These are phyloP conservation scores for Drosophila percnosoma DNA, from an alignment of 2,888 invertebrate species.

Conservation along the genomic window DNA sequence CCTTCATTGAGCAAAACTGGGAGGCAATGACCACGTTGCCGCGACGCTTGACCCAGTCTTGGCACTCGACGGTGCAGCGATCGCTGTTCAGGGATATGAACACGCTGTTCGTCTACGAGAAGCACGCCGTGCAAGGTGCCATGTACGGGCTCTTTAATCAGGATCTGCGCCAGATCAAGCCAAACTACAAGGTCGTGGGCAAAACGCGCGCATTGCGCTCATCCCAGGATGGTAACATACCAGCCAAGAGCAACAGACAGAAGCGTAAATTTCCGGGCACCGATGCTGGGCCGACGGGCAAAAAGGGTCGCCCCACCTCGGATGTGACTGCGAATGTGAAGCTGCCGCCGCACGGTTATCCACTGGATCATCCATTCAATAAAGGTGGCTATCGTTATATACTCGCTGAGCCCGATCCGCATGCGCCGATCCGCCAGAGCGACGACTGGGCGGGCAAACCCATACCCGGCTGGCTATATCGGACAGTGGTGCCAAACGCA, in stretches of 20 bases:
- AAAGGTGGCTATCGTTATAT: slow-evolving; percentile 99
- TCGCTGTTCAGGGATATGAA: slow-evolving; percentile 93
- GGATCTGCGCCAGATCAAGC: slow-evolving; percentile 92
- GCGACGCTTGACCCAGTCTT: slow-evolving; percentile 91
- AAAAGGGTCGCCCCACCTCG: slow-evolving; percentile 88
- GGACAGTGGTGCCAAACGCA: slow-evolving; percentile 92
- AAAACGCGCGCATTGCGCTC: slow-evolving; percentile 92
- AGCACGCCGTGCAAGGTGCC: slow-evolving; percentile 89
- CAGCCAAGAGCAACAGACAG: slow-evolving; percentile 88
- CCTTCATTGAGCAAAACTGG: slow-evolving; percentile 98
- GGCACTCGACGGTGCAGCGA: slow-evolving; percentile 91
- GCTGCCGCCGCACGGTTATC: slow-evolving; percentile 97
- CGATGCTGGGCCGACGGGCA: slow-evolving; percentile 88
- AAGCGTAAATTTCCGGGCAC: slow-evolving; percentile 90
- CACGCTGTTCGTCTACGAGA: slow-evolving; percentile 91
- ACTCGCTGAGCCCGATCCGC: slow-evolving; percentile 98
- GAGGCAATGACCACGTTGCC: slow-evolving; percentile 98
- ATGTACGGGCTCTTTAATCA: slow-evolving; percentile 91
- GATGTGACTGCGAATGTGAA: slow-evolving; percentile 86
- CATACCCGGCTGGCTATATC: slow-evolving; percentile 98
- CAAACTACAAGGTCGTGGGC: slow-evolving; percentile 95
- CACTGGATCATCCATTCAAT: slow-evolving; percentile 98
- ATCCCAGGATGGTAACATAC: slow-evolving; percentile 93
- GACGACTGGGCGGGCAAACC: slow-evolving; percentile 99
- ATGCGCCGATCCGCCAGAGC: slow-evolving; percentile 96